Percentiles rank a stretch among this genome's conserved stretches.
These are phyloP conservation scores for Sinelater perroti DNA, from an alignment of 2,888 invertebrate genomes.

Conservation along the genomic window DNA sequence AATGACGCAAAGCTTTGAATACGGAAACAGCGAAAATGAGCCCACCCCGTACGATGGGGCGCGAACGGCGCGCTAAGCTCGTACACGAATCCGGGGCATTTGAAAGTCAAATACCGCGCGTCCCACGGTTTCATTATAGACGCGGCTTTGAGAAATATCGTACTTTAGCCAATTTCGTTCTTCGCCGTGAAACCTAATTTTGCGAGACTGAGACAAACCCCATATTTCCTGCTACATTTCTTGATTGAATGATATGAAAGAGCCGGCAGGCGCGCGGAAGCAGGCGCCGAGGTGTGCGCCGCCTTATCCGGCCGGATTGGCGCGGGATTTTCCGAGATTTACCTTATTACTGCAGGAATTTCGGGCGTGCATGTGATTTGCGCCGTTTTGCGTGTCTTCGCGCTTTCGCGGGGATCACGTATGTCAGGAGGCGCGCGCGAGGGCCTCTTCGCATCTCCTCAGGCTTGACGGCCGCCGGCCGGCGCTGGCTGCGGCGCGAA, in stretches of 20 bases:
- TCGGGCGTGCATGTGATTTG: slow-evolving; percentile 36
- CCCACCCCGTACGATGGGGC: slow-evolving; percentile 28
- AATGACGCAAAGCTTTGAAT: too few relatives aligned
- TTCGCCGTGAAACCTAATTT: slow-evolving; percentile 57
- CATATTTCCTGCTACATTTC: slow-evolving; percentile 59
- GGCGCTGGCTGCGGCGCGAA: neutral
- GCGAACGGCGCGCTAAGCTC: slow-evolving; percentile 43
- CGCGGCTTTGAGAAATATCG: slow-evolving; percentile 57
- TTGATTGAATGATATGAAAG: slow-evolving; percentile 55
- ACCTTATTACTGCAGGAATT: slow-evolving; percentile 43
- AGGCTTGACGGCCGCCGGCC: neutral
- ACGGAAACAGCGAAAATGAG: too few relatives aligned
- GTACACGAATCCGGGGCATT: slow-evolving; percentile 54
- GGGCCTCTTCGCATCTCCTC: neutral
- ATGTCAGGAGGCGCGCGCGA: too few relatives aligned
- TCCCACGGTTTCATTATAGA: slow-evolving; percentile 57
- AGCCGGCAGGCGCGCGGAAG: slow-evolving; percentile 33
- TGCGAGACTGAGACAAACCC: slow-evolving; percentile 56
- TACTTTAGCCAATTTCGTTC: slow-evolving; percentile 56
- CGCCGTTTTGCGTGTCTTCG: slow-evolving; percentile 34
- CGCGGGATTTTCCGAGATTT: slow-evolving; percentile 39
- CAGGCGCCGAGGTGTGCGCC: slow-evolving; percentile 33
- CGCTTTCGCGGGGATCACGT: slow-evolving; percentile 30
- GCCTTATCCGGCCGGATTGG: slow-evolving; percentile 36
- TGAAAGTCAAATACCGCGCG: slow-evolving; percentile 57